A percentile compares a stretch with the other conserved stretches of the same genome.
Evolutionary conservation across 2,113 vertebrate genomes (phyloP).

Genomic region (Synodontis membranacea): DNA sequence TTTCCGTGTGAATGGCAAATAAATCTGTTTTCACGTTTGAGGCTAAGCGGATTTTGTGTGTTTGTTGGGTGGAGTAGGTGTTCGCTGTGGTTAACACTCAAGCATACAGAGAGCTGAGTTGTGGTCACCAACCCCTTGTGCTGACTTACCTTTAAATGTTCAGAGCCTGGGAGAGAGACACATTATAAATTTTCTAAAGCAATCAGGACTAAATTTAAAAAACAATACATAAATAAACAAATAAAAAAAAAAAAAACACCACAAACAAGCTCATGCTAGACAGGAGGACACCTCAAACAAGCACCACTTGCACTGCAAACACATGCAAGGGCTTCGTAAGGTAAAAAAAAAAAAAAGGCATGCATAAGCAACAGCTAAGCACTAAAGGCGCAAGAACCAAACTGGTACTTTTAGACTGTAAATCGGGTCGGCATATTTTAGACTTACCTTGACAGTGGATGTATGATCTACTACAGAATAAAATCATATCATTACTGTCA

Average conservation of each 20-base stretch:
- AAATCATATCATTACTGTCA: not conserved
- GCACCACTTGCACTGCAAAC: not conserved
- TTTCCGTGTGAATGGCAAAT: not conserved
- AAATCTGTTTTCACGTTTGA: constrained; percentile 22
- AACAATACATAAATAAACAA: too few relatives aligned
- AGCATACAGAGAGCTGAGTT: constrained; percentile 62
- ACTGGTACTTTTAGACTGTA: not conserved
- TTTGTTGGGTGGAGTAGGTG: constrained; percentile 38
- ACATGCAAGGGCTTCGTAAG: constrained; percentile 27
- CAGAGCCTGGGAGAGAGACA: constrained; percentile 69
- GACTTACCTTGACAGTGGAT: not conserved
- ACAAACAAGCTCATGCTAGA: constrained; percentile 5
- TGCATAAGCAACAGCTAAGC: constrained; percentile 24
- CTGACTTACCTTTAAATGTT: constrained; percentile 69
- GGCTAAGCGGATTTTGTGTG: constrained; percentile 19
- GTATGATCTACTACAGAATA: constrained; percentile 3
- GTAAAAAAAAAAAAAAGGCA: not conserved
- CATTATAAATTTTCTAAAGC: constrained; percentile 63
- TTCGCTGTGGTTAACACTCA: constrained; percentile 43
- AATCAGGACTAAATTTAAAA: constrained; percentile 17
- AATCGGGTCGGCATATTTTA: not conserved
- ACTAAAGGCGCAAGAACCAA: not conserved
- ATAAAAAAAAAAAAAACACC: not conserved
- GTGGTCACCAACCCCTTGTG: constrained; percentile 57
- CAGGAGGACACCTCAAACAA: not conserved